These are phyloP conservation scores for Psittacara wagleri DNA, from an alignment of 2,113 vertebrate species.

Conservation along the genomic window DNA sequence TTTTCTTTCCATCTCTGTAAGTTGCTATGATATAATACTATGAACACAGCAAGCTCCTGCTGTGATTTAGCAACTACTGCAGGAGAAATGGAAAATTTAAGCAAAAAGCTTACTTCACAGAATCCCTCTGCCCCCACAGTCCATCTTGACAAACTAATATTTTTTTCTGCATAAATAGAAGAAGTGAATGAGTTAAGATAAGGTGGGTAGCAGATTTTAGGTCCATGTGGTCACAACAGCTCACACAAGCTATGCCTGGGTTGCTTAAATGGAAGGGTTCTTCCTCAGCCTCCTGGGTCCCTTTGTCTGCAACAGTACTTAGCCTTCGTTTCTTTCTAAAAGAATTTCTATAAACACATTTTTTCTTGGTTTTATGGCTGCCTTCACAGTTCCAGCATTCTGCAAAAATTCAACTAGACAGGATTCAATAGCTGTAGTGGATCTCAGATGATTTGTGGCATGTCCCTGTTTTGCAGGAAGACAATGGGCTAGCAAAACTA, in stretches of 20 bases:
- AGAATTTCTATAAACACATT: not conserved
- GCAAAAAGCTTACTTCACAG: slow-evolving; percentile 4
- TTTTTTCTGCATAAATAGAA: not conserved
- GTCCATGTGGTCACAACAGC: not conserved
- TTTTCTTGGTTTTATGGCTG: not conserved
- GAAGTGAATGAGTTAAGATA: not conserved
- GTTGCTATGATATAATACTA: not conserved
- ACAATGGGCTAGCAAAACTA: not conserved
- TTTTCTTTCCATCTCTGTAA: slow-evolving; percentile 12
- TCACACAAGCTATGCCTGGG: not conserved
- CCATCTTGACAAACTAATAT: not conserved
- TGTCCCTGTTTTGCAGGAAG: not conserved
- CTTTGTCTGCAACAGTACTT: not conserved
- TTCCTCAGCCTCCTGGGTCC: not conserved
- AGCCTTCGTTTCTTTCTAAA: not conserved
- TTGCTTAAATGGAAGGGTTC: not conserved
- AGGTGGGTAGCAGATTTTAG: not conserved
- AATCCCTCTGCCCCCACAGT: not conserved
- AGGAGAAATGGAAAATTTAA: slow-evolving; percentile 38
- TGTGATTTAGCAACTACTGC: slow-evolving; percentile 30
- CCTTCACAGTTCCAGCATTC: not conserved
- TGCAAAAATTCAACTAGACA: not conserved
- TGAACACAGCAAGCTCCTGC: not conserved
- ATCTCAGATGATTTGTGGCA: slow-evolving; percentile 16
- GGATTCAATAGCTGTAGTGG: not conserved